Evolutionary conservation across 2,113 vertebrate genomes (phyloP).

Genomic region (Nothoprocta pentlandii): DNA sequence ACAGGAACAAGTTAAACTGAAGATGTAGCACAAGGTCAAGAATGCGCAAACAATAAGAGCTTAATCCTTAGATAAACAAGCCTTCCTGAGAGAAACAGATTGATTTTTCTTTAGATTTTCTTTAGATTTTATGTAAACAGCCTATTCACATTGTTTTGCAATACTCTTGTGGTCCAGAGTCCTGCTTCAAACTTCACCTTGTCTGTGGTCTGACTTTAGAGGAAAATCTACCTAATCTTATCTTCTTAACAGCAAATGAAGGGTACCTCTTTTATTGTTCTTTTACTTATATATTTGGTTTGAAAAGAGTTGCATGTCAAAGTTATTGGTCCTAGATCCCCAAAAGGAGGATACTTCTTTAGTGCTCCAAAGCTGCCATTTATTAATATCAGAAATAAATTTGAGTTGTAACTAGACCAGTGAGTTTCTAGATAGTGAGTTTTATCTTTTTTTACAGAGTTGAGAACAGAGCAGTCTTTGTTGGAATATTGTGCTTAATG

Average conservation of each 20-base stretch:
- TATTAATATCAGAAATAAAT: neutral
- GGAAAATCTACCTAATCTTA: accelerated
- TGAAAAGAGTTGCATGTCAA: neutral
- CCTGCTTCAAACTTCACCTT: neutral
- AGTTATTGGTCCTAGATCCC: neutral
- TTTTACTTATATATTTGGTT: neutral
- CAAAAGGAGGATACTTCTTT: neutral
- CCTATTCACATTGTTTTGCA: neutral
- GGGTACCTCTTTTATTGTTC: neutral
- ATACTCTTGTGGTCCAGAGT: neutral
- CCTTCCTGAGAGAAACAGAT: neutral
- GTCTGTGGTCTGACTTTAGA: neutral
- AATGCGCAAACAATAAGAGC: neutral
- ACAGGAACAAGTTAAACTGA: neutral
- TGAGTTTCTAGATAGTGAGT: neutral
- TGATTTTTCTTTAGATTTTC: neutral
- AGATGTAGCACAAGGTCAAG: neutral
- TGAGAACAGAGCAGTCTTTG: neutral
- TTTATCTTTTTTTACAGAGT: neutral
- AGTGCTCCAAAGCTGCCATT: neutral
- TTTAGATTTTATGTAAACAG: neutral
- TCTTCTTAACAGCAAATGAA: neutral
- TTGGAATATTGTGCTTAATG: neutral
- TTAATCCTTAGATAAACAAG: neutral
- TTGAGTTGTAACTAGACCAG: neutral